Percentiles rank a stretch among this genome's conserved stretches.
Conservation (phyloP, 2,888 invertebrate genomes). For the Tanaodytes sp. region DNA sequence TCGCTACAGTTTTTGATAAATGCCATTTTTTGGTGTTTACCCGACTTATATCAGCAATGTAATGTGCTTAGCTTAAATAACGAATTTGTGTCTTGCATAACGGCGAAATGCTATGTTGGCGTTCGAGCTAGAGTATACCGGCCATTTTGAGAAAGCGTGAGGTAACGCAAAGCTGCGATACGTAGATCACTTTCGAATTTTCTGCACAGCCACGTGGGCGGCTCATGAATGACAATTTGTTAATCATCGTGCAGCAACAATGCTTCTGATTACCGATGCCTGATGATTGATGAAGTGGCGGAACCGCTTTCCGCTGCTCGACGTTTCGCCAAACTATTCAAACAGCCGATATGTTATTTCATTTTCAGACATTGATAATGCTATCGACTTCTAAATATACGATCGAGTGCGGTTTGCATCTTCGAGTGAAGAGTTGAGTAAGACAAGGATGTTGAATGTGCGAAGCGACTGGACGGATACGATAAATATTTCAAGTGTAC, state of each 20-base stretch:
- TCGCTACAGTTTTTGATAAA: not conserved
- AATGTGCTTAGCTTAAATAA: constrained; percentile 58
- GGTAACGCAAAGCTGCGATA: constrained; percentile 56
- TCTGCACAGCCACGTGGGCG: constrained; percentile 50
- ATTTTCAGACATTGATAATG: too few species aligned
- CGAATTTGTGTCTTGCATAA: constrained; percentile 61
- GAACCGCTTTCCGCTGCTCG: too few species aligned
- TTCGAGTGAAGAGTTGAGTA: too few species aligned
- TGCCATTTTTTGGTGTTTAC: not conserved
- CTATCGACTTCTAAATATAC: too few species aligned
- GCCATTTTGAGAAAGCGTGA: constrained; percentile 69
- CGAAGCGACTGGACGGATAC: too few species aligned
- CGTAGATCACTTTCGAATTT: constrained; percentile 58
- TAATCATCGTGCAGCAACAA: constrained; percentile 19
- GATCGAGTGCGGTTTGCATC: too few species aligned
- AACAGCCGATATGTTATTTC: too few species aligned
- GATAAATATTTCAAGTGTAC: too few species aligned
- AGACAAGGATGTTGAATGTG: too few species aligned
- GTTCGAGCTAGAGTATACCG: constrained; percentile 49
- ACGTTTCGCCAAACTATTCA: too few species aligned
- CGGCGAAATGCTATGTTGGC: constrained; percentile 51
- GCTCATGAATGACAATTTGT: constrained; percentile 45
- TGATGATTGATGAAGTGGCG: too few species aligned
- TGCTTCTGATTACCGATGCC: constrained; percentile 31
- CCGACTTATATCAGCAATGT: too few species aligned